phyloP scores from a whole-genome alignment of 2,888 invertebrate genomes.

The Harmothoe impar region DNA sequence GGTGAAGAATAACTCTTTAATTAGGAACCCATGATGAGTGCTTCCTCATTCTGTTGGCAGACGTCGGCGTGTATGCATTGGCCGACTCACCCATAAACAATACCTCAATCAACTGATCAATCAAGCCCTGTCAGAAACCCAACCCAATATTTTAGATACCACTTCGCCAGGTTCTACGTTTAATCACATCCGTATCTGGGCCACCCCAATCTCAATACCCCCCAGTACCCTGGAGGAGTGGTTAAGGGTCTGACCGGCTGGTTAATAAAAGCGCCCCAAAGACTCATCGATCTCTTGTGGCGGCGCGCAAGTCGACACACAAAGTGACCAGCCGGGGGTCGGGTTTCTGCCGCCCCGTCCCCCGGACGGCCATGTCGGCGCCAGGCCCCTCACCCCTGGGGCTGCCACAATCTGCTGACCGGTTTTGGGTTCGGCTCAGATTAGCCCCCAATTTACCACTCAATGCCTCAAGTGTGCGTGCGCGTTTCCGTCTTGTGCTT shows the following conservation, averaged over 20 bases:
- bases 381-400: not conserved
- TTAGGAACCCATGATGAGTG: no score
- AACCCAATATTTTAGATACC: not conserved
- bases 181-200: not conserved
- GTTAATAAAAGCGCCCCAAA: slow-evolving; percentile 2
- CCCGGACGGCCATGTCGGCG: not conserved
- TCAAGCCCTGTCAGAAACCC: slow-evolving; percentile 3
- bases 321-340: slow-evolving; percentile 20
- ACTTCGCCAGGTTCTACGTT: not conserved
- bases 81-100: no score
- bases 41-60: no score
- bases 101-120: no score
- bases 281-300: not conserved
- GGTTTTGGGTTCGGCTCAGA: not conserved
- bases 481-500: not conserved
- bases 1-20: no score
- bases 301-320: not conserved
- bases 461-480: not conserved
- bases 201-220: not conserved
- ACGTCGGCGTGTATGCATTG: no score
- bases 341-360: not conserved
- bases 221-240: slow-evolving; percentile 3
- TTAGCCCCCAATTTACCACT: not conserved
- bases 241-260: not conserved
- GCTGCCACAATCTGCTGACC: not conserved